phyloP scores from a whole-genome alignment of 2,797 vertebrate species.

The Lindbergichthys nudifrons region DNA sequence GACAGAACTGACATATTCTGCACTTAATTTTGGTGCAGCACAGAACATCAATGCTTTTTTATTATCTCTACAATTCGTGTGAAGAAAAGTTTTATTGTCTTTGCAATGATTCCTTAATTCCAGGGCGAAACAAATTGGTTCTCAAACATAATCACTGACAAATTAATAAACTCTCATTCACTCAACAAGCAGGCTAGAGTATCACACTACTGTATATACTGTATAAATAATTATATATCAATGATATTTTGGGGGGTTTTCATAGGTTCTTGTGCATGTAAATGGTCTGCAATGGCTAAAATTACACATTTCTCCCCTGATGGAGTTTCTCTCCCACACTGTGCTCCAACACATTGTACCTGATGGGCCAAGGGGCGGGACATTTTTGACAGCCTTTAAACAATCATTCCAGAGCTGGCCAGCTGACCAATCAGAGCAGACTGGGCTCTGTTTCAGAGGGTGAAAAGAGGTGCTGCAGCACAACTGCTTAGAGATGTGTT shows the following conservation, averaged over 20 bases:
- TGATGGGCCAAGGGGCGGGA: too few species aligned
- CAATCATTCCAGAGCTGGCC: too few species aligned
- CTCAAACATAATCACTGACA: not conserved
- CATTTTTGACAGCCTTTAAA: too few species aligned
- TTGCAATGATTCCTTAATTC: not conserved
- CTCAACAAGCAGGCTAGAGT: not conserved
- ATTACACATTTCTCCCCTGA: too few species aligned
- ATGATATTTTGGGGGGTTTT: not conserved
- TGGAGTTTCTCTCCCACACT: too few species aligned
- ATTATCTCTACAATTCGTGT: not conserved
- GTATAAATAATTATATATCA: not conserved
- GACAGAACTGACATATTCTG: not conserved
- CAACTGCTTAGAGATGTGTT: too few species aligned
- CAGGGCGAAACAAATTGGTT: conserved; percentile 5
- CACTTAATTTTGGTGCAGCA: conserved; percentile 1
- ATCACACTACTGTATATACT: not conserved
- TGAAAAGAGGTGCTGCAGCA: too few species aligned
- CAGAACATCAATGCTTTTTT: not conserved
- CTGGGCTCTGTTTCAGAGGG: too few species aligned
- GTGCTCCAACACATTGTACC: too few species aligned
- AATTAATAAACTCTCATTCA: conserved; percentile 37
- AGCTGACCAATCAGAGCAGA: too few species aligned
- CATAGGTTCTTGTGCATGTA: too few species aligned
- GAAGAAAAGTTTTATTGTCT: not conserved
- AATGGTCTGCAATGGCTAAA: too few species aligned